Percentiles rank a stretch among this genome's conserved stretches.
Evolutionary conservation across 1,140 invertebrate genomes (phyloP).

Genomic region (Drosophila ficusphila): DNA sequence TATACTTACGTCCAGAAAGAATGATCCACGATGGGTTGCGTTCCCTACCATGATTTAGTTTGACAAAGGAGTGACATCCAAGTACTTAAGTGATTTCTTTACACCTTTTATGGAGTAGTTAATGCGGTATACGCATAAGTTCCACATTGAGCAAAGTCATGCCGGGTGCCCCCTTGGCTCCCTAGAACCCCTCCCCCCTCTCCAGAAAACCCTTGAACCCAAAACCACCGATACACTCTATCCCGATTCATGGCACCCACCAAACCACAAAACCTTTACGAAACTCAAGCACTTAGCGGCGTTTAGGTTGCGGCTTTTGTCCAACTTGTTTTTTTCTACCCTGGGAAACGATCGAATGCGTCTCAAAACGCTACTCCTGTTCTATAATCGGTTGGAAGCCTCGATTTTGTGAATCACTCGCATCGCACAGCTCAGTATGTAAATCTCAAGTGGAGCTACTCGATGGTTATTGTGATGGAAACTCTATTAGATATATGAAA

Average conservation of each 20-base stretch:
- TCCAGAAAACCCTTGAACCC: slow-evolving; percentile 31
- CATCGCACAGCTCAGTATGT: slow-evolving; percentile 50
- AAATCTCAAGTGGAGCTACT: slow-evolving; percentile 55
- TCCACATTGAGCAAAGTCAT: slow-evolving; percentile 74
- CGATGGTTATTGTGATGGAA: slow-evolving; percentile 17
- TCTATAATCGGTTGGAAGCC: slow-evolving; percentile 14
- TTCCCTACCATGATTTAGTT: slow-evolving; percentile 73
- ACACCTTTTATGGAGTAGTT: slow-evolving; percentile 82
- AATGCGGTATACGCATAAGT: slow-evolving; percentile 70
- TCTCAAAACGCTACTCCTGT: slow-evolving; percentile 3
- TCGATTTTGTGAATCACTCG: slow-evolving; percentile 12
- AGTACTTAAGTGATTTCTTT: slow-evolving; percentile 83
- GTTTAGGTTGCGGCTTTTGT: slow-evolving; percentile 66
- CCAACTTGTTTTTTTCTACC: not conserved
- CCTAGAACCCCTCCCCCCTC: slow-evolving; percentile 3
- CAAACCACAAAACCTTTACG: slow-evolving; percentile 37
- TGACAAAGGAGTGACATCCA: slow-evolving; percentile 82
- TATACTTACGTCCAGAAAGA: slow-evolving; percentile 23
- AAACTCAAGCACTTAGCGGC: slow-evolving; percentile 67
- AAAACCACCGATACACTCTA: slow-evolving; percentile 35
- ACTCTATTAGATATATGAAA: too few relatives aligned
- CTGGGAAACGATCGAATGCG: slow-evolving; percentile 25
- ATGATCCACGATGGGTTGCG: slow-evolving; percentile 35
- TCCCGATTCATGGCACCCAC: slow-evolving; percentile 53
- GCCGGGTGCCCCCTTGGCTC: slow-evolving; percentile 22